Base-by-base conservation (phyloP, 30 jellyfish, hydroid and myxozoan species). In the Hydractinia echinata region DNA sequence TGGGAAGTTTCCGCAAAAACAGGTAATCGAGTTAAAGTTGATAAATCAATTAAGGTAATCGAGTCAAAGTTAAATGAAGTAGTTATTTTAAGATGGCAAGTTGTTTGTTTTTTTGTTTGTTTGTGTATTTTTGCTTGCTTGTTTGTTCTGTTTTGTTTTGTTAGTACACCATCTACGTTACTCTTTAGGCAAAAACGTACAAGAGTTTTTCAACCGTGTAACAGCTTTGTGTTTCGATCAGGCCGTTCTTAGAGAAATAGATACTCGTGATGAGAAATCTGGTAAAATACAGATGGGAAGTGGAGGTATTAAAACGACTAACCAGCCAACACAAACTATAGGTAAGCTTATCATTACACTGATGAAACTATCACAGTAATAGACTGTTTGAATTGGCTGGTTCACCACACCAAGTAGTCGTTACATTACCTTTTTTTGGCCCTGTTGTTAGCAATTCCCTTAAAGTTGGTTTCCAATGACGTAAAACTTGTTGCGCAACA, bases 1-100 rank as follows among this genome's bases (percentile, higher is more conserved):
- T 91, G 97, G 97, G 97, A 91, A 61, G 97, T 91, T 7, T 91
- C 97, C 48, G 96, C 96, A 1, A 82, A 86, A 71, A 68, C 97
- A 54, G 97, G 97, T 91, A 77, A 11, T 0, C 44, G 2, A 30
- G 44, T 30, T 30, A 30, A 30, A 30, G 44, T 30, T 30, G 44
- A 30, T 30, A 30, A 30, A 2, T 30, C 2, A 30, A 30, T 30
- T 30, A 30, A 30, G 2, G 44, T 30, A 30, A 30, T 30, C 44
- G 44, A 30, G 44, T 30, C 44, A 30, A 30, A 30, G 44, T 30
- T 30, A 30, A 30, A 30, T 30, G 44, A 30, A 30, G 44, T 30
- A 30, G 44, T 30, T 30, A 30, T 30, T 30, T 30, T 30, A 30
- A 30, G 44, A 30, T 30, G 44, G 44, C 2, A 30, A 30, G 44